Evolutionary conservation across 2,113 vertebrate species (phyloP).

Genomic region (Muscicapa adusta): DNA sequence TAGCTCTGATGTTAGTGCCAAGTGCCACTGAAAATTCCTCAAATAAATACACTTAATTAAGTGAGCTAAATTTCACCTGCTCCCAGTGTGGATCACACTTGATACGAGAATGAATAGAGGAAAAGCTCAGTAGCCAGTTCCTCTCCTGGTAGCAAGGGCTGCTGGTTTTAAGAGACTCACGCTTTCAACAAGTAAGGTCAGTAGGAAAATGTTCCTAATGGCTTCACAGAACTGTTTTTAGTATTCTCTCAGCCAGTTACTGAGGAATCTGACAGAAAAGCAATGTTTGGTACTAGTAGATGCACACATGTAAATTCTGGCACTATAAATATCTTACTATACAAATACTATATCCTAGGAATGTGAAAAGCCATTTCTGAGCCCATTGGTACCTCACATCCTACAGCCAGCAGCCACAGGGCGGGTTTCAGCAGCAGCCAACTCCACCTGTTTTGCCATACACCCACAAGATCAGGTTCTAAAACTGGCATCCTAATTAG

Average conservation of each 20-base stretch:
- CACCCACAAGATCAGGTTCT: neutral
- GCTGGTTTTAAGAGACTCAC: neutral
- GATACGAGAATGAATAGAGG: neutral
- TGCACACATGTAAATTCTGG: accelerated
- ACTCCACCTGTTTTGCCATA: neutral
- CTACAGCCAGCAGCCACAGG: neutral
- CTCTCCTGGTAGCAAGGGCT: neutral
- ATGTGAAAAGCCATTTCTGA: neutral
- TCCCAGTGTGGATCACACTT: neutral
- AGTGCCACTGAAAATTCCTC: neutral
- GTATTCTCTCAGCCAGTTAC: neutral
- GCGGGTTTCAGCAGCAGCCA: neutral
- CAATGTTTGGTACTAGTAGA: accelerated
- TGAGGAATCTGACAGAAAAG: neutral
- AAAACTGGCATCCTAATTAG: neutral
- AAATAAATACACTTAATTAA: neutral
- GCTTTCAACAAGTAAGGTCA: accelerated
- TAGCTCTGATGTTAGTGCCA: neutral
- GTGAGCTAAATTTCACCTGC: neutral
- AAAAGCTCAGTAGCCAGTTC: neutral
- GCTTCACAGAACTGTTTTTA: neutral
- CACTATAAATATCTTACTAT: neutral
- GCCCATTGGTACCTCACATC: accelerated
- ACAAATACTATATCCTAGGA: neutral
- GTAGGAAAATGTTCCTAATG: neutral